These are phyloP conservation scores for Phocoena phocoena DNA, from an alignment of 2,113 vertebrate genomes.

Conservation along the genomic window DNA sequence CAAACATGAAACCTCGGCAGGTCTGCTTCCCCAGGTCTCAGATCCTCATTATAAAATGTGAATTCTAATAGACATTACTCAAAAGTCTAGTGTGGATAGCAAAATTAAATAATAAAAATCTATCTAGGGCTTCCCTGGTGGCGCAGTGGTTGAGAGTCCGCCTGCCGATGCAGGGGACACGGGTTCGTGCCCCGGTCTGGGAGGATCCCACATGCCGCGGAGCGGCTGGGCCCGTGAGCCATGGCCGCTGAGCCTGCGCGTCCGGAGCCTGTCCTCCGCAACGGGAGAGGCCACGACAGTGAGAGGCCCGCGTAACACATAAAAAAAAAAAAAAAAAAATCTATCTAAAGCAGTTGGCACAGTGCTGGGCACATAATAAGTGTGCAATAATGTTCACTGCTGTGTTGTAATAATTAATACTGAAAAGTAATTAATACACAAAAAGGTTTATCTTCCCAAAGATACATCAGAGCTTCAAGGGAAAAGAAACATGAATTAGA, in stretches of 20 bases:
- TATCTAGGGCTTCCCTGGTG: too few relatives aligned
- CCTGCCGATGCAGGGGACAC: too few relatives aligned
- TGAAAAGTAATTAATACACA: not conserved
- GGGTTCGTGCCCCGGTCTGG: too few relatives aligned
- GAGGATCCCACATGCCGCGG: too few relatives aligned
- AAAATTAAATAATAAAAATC: not conserved
- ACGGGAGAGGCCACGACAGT: too few relatives aligned
- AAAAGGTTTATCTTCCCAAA: not conserved
- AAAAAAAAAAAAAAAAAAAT: too few relatives aligned
- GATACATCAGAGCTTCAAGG: not conserved
- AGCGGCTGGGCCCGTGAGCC: too few relatives aligned
- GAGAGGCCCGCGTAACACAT: too few relatives aligned
- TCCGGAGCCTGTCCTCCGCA: too few relatives aligned
- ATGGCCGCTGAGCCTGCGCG: too few relatives aligned
- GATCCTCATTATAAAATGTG: not conserved
- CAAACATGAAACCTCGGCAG: not conserved
- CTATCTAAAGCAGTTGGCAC: not conserved
- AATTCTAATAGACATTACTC: not conserved
- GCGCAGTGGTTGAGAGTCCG: too few relatives aligned
- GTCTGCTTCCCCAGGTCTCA: not conserved
- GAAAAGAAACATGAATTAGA: constrained; percentile 26
- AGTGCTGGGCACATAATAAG: not conserved
- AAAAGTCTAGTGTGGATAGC: not conserved
- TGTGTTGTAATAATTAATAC: not conserved
- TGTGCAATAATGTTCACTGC: not conserved